These are phyloP conservation scores for Calycopis cecrops DNA, from an alignment of 1,140 invertebrate species.

Conservation along the genomic window DNA sequence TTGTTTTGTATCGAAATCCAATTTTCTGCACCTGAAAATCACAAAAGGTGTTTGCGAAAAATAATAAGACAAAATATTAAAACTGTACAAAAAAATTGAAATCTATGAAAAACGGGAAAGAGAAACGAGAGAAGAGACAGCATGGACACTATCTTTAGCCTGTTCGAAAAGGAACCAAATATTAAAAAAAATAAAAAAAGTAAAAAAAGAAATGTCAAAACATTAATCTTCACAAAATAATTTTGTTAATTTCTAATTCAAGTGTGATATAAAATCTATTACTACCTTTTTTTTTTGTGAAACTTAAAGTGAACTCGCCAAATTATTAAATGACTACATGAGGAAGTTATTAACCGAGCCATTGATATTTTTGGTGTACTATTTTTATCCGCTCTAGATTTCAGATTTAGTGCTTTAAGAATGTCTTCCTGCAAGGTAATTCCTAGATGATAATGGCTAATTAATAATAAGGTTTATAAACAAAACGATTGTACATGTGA, in stretches of 20 bases:
- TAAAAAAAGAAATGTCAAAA: slow-evolving; percentile 57
- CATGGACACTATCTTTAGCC: no score
- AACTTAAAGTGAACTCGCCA: not conserved
- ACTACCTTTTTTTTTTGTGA: slow-evolving; percentile 7
- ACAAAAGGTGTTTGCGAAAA: no score
- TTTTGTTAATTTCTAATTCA: slow-evolving; percentile 44
- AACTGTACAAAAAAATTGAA: no score
- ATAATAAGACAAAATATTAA: no score
- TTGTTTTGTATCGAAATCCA: no score
- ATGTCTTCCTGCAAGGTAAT: slow-evolving; percentile 57
- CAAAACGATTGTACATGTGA: no score
- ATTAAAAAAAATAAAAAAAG: no score
- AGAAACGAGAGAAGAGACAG: no score
- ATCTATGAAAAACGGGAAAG: no score
- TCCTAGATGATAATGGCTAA: not conserved
- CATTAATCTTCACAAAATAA: slow-evolving; percentile 40
- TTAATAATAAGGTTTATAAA: no score
- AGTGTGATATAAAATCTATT: slow-evolving; percentile 32
- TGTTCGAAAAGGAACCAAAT: no score
- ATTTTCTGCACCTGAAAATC: no score
- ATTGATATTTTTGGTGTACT: slow-evolving; percentile 67
- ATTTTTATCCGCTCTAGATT: slow-evolving; percentile 70
- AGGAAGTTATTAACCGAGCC: slow-evolving; percentile 10
- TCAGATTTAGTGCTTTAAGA: slow-evolving; percentile 52
- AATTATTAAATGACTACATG: not conserved